Evolutionary conservation across 2,113 vertebrate species (phyloP), one percentile per base, ranked within the genome.

Genomic region (Galeopterus variegatus): DNA sequence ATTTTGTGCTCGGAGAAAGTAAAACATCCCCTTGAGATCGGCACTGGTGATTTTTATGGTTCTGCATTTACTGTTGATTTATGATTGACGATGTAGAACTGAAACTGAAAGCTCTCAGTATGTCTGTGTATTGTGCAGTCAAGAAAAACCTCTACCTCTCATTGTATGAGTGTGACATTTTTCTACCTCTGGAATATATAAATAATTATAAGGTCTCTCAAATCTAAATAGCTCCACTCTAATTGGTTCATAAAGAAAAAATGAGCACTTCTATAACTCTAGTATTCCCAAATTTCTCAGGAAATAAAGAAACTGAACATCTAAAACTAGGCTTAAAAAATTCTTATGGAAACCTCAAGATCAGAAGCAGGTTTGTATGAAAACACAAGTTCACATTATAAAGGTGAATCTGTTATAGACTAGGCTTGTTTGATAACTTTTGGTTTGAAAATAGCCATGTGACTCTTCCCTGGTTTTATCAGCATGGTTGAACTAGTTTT

Each of bases 291-390:
- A 76, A 80, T 76, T 88, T 95, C 82, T 88, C 73, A 90, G 60
- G 33, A 97, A 88, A 70, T 77, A 90, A 88, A 62, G 10, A 90
- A 93, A 95, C 18, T 36, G 5, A 60, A 83, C 3, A 60, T 73
- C 10, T 93, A 96, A 94, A 80, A 80, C 58, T 41, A 45, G 56
- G 24, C 21, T 76, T 90, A 62, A 81, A 97, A 84, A 88, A 36
- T 48, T 58, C 76, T 96, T 80, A 94, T 23, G 69, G 65, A 94
- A 84, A 90, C 13, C 17, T 93, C 62, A 79, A 56, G 24, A 52
- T 88, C 41, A 84, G 69, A 89, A 85, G 48, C 48, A 93, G 41
- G 6, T 87, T 58, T 65, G 33, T 54, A 70, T 64, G 62, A 86
- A 93, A 86, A 82, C 8, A 48, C 24, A 76, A 94, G 24, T 77